phyloP scores from a whole-genome alignment of 1,140 invertebrate genomes.

The Caenorhabditis briggsae region DNA sequence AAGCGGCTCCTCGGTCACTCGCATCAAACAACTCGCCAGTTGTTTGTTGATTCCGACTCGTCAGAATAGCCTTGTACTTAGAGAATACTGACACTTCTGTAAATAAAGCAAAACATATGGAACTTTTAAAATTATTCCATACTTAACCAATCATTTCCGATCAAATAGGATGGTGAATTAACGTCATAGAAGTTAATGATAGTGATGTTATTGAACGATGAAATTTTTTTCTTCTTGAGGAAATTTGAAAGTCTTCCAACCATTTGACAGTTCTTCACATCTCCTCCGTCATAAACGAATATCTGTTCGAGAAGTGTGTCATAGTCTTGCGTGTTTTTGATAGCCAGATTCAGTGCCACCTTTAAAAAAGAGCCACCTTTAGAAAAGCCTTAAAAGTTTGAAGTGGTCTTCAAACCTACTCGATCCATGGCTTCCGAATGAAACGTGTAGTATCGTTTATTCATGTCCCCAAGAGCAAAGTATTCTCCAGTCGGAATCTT shows the following conservation, averaged over 20 bases:
- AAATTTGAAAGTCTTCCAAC: slow-evolving; percentile 5
- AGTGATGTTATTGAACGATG: background rate
- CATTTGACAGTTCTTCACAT: slow-evolving; percentile 15
- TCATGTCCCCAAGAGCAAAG: background rate
- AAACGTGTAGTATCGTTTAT: background rate
- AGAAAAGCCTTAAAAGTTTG: no score
- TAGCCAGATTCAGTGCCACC: background rate
- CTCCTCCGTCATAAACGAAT: slow-evolving; percentile 12
- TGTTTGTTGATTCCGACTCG: slow-evolving; percentile 16
- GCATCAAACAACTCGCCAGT: slow-evolving; percentile 33
- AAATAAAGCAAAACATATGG: background rate
- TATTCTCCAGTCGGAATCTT: slow-evolving; percentile 13
- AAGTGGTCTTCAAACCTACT: background rate
- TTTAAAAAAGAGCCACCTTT: background rate
- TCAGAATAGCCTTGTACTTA: slow-evolving; percentile 22
- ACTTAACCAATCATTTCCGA: slow-evolving; percentile 4
- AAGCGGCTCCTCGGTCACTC: slow-evolving; percentile 15
- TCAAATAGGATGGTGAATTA: slow-evolving; percentile 3
- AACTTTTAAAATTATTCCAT: background rate
- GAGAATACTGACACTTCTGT: slow-evolving; percentile 16
- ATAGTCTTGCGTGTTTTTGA: slow-evolving; percentile 16
- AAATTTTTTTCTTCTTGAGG: background rate
- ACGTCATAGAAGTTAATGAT: background rate
- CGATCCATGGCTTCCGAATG: background rate
- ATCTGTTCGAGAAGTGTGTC: slow-evolving; percentile 13